phyloP scores from a whole-genome alignment of 2,797 vertebrate species.

The Thaleichthys pacificus region DNA sequence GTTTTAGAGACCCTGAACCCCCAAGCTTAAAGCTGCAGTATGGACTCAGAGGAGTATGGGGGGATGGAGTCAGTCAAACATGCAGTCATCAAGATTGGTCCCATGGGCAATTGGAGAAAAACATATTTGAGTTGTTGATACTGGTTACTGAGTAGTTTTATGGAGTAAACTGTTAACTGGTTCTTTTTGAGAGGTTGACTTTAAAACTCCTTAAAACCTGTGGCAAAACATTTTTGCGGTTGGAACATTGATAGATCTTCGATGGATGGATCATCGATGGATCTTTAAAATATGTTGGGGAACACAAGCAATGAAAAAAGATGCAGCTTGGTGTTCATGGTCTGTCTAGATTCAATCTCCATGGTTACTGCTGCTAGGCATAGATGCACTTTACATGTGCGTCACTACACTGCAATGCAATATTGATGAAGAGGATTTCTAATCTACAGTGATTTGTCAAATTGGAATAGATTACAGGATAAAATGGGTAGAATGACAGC shows the following conservation, averaged over 20 bases:
- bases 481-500: neutral
- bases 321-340: too few relatives aligned
- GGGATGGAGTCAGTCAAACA: slow-evolving; percentile 29
- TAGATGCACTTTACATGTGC: too few relatives aligned
- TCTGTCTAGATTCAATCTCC: too few relatives aligned
- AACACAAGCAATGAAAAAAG: too few relatives aligned
- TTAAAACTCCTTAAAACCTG: too few relatives aligned
- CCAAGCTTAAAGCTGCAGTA: slow-evolving; percentile 62
- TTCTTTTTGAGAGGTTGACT: neutral
- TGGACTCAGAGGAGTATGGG: slow-evolving; percentile 26
- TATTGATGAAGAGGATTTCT: neutral
- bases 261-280: too few relatives aligned
- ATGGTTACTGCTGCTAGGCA: too few relatives aligned
- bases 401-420: too few relatives aligned
- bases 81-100: slow-evolving; percentile 64
- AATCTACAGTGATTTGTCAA: neutral
- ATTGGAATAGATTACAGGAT: neutral
- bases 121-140: neutral
- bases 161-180: slow-evolving; percentile 8
- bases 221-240: too few relatives aligned
- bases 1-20: slow-evolving; percentile 37
- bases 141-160: slow-evolving; percentile 2
- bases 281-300: too few relatives aligned
- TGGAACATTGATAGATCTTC: too few relatives aligned
- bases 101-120: slow-evolving; percentile 49